These are phyloP conservation scores for Euplexia lucipara DNA, from an alignment of 2,888 invertebrate genomes.

Conservation along the genomic window DNA sequence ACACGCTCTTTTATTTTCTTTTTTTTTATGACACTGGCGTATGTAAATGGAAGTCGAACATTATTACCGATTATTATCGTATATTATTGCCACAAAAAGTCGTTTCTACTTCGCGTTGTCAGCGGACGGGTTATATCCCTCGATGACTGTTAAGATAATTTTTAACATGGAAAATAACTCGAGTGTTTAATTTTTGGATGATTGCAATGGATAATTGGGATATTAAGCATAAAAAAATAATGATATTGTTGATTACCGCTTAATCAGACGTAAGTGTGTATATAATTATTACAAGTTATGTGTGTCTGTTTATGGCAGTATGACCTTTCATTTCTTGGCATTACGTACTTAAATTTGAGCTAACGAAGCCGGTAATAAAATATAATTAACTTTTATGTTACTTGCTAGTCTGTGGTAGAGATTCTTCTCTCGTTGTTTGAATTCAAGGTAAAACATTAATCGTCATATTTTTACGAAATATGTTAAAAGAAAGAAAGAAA, in stretches of 20 bases:
- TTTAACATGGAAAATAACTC: constrained; percentile 23
- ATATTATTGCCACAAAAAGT: constrained; percentile 21
- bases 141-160: constrained; percentile 30
- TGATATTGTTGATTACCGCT: constrained; percentile 28
- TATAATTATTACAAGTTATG: constrained; percentile 27
- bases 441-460: neutral
- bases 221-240: constrained; percentile 13
- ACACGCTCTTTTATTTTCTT: no score
- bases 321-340: constrained; percentile 4
- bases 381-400: constrained; percentile 16
- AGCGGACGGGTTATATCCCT: constrained; percentile 27
- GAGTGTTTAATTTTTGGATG: constrained; percentile 28
- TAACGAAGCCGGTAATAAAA: constrained; percentile 18
- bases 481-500: no score
- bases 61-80: constrained; percentile 21
- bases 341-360: constrained; percentile 15
- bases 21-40: no score
- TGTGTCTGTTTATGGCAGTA: constrained; percentile 13
- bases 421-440: neutral
- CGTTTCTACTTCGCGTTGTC: constrained; percentile 10
- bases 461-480: no score
- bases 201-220: constrained; percentile 23
- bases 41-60: constrained; percentile 5
- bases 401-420: neutral
- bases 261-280: constrained; percentile 21